A percentile compares a stretch with the other conserved stretches of the same genome.
Evolutionary conservation across 2,113 vertebrate species (phyloP).

Genomic region (Hippocampus abdominalis): DNA sequence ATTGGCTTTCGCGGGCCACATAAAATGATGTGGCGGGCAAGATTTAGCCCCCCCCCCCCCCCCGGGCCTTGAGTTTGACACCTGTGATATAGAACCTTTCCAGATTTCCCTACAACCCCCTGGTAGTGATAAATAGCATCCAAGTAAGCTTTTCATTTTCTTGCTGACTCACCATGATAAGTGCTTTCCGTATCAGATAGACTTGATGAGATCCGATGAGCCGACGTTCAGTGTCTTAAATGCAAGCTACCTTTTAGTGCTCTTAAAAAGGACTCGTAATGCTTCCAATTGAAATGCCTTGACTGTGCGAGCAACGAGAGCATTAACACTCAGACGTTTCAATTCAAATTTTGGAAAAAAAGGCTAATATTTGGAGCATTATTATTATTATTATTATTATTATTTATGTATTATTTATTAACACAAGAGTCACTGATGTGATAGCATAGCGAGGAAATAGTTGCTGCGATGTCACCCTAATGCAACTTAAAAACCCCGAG

Average conservation of each 20-base stretch:
- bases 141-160: conserved; percentile 5
- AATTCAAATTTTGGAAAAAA: neutral
- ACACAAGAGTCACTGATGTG: neutral
- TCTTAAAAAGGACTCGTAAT: neutral
- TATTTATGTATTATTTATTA: neutral
- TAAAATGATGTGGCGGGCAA: too few species aligned
- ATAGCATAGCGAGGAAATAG: neutral
- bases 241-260: conserved; percentile 10
- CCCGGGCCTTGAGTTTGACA: too few species aligned
- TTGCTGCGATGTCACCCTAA: neutral
- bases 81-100: neutral
- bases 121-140: neutral
- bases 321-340: neutral
- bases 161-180: conserved; percentile 10
- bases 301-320: neutral
- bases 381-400: neutral
- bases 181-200: neutral
- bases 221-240: neutral
- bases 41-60: too few species aligned
- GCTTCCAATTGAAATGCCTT: neutral
- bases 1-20: too few species aligned
- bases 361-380: neutral
- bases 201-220: neutral
- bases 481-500: neutral
- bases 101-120: neutral